A percentile compares a stretch with the other conserved stretches of the same genome.
These are phyloP conservation scores for Chymomyza amoena DNA, from an alignment of 2,888 invertebrate genomes.

Conservation along the genomic window DNA sequence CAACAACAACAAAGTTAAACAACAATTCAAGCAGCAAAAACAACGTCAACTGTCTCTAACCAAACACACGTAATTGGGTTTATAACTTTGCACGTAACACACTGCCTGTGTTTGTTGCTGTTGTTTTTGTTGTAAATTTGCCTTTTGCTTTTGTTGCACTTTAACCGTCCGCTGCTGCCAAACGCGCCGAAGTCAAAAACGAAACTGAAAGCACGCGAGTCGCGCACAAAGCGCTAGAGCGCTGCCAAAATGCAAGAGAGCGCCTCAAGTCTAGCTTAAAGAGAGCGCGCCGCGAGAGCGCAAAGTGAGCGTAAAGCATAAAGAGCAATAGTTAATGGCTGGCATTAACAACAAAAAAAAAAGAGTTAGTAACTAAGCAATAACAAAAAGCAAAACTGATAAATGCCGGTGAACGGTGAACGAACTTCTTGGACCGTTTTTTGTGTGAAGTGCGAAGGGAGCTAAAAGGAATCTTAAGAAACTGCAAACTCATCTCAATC, in stretches of 20 bases:
- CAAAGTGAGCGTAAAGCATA: neutral
- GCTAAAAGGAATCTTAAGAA: neutral
- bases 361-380: neutral
- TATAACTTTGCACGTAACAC: conserved; percentile 35
- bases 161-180: conserved; percentile 43
- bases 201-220: conserved; percentile 70
- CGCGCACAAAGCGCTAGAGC: conserved; percentile 40
- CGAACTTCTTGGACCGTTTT: neutral
- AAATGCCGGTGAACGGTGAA: neutral
- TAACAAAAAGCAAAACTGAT: too few relatives aligned
- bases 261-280: conserved; percentile 2
- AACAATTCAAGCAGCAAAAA: neutral
- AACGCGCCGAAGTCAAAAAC: conserved; percentile 66
- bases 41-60: conserved; percentile 11
- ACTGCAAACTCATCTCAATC: neutral
- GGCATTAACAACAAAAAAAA: neutral
- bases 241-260: conserved; percentile 41
- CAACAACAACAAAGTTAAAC: conserved; percentile 16
- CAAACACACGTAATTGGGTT: conserved; percentile 61
- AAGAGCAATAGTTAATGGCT: neutral
- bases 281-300: neutral
- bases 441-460: neutral
- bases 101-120: conserved; percentile 8
- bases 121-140: conserved; percentile 14
- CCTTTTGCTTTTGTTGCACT: neutral